Percentiles rank a stretch among this genome's conserved stretches.
These are phyloP conservation scores for Diadema setosum DNA, from an alignment of 35 echinoderm and acorn worm genomes.

Conservation along the genomic window DNA sequence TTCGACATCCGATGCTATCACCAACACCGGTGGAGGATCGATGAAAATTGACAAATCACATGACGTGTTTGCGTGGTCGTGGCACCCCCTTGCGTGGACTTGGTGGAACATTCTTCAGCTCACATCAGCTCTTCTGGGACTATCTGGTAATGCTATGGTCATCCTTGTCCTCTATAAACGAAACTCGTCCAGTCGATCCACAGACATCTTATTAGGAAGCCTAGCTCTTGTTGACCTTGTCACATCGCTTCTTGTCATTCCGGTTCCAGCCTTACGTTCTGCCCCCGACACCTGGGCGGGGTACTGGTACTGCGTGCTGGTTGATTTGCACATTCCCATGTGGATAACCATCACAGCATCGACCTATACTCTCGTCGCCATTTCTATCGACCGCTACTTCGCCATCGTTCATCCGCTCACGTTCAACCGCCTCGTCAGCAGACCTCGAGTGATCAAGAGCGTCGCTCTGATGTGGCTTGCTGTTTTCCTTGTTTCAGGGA, in stretches of 20 bases:
- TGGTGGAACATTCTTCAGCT: not conserved
- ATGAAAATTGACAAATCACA: too few relatives aligned
- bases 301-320: not conserved
- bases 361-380: not conserved
- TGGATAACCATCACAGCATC: not conserved
- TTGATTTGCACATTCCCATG: not conserved
- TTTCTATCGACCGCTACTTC: not conserved
- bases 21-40: too few relatives aligned
- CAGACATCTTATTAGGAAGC: not conserved
- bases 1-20: too few relatives aligned
- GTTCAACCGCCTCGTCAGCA: too few relatives aligned
- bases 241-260: not conserved
- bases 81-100: not conserved
- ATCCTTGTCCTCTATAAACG: not conserved
- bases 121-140: not conserved
- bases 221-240: not conserved
- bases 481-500: too few relatives aligned
- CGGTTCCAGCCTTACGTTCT: not conserved
- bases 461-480: too few relatives aligned
- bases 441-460: too few relatives aligned
- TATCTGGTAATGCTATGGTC: not conserved
- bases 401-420: not conserved
- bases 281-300: not conserved
- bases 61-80: too few relatives aligned
- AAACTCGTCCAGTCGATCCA: not conserved